Evolutionary conservation across 2,113 vertebrate genomes (phyloP).

Genomic region (Odocoileus virginianus): DNA sequence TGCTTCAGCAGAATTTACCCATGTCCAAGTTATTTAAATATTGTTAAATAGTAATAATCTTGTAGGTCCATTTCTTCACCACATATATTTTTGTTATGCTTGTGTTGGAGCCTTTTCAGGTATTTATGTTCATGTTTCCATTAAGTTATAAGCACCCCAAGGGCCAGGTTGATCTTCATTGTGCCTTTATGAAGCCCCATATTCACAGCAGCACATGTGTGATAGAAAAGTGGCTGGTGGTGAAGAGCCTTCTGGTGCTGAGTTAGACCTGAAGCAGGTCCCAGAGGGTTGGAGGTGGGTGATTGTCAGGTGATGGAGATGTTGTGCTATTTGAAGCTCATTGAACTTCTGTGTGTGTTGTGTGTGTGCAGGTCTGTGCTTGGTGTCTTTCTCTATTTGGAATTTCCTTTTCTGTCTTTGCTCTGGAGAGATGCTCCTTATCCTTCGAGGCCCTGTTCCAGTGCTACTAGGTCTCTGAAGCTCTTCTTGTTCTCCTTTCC

Average conservation of each 20-base stretch:
- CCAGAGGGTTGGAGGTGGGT: neutral
- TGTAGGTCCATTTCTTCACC: neutral
- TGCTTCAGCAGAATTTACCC: neutral
- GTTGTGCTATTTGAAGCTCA: rapidly evolving
- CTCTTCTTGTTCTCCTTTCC: too few species aligned
- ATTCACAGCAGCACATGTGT: rapidly evolving
- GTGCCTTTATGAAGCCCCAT: neutral
- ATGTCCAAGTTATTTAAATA: too few species aligned
- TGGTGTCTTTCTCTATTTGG: too few species aligned
- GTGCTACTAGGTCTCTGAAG: too few species aligned
- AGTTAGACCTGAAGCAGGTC: too few species aligned
- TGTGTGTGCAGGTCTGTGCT: too few species aligned
- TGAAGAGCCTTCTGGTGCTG: too few species aligned
- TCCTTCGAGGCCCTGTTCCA: too few species aligned
- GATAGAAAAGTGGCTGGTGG: too few species aligned
- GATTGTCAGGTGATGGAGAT: neutral
- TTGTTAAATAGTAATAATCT: neutral
- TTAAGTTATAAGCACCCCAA: neutral
- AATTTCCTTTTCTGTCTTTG: neutral
- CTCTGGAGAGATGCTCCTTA: too few species aligned
- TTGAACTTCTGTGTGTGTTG: too few species aligned
- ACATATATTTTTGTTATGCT: neutral
- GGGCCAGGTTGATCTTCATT: neutral
- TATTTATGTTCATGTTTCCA: neutral
- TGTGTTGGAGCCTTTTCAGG: neutral